These are phyloP conservation scores for Xenops minutus DNA, from an alignment of 2,797 vertebrate species.

Conservation along the genomic window DNA sequence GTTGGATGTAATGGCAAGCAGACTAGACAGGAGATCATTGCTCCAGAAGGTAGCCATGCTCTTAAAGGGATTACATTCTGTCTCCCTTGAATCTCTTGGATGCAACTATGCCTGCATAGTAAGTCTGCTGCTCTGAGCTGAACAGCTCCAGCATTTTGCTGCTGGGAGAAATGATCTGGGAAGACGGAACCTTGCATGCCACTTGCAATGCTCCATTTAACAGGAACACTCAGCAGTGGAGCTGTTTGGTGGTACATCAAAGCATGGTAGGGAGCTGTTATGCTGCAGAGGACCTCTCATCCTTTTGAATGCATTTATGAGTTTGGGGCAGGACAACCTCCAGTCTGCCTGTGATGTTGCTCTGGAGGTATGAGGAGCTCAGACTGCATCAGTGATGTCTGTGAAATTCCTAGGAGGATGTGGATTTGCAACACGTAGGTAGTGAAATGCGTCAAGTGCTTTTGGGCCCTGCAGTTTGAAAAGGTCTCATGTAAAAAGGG, in stretches of 20 bases:
- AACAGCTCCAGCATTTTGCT: not conserved
- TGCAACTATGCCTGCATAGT: not conserved
- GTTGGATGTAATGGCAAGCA: not conserved
- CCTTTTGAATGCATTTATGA: not conserved
- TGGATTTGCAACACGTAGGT: not conserved
- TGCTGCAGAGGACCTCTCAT: not conserved
- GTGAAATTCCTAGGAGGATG: not conserved
- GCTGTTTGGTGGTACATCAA: not conserved
- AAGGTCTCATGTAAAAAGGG: not conserved
- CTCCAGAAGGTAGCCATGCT: not conserved
- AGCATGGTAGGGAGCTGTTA: not conserved
- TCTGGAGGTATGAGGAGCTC: not conserved
- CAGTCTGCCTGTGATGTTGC: not conserved
- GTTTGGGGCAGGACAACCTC: not conserved
- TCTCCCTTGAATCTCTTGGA: not conserved
- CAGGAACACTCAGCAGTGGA: not conserved
- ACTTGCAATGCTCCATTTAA: not conserved
- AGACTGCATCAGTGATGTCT: not conserved
- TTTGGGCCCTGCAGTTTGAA: not conserved
- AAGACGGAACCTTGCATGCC: not conserved
- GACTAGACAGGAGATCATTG: not conserved
- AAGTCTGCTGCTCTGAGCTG: not conserved
- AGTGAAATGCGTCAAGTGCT: not conserved
- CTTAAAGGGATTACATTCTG: not conserved
- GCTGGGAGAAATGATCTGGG: not conserved